Evolutionary conservation across 2,888 invertebrate species (phyloP), one percentile per base, ranked within the genome.

Genomic region (Lasius fuliginosus): DNA sequence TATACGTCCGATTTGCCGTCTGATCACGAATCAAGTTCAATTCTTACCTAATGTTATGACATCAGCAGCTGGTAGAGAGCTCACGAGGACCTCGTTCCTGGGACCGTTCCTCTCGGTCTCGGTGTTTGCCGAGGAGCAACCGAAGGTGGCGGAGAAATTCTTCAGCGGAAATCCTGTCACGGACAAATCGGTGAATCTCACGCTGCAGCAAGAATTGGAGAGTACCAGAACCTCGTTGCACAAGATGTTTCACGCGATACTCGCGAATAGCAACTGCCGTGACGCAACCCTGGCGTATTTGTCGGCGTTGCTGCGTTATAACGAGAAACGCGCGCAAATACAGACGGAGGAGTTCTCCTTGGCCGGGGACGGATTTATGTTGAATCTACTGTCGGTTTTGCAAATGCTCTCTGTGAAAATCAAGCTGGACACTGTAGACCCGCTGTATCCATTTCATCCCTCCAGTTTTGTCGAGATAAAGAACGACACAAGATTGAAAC

Each of bases 341-440:
- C 98, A 98, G 94, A 97, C 97, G 49, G 98, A 99, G 94, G 98
- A 99, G 92, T 96, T 97, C 83, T 96, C 97, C 1, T 96, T 99
- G 0, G 98, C 99, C 15, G 98, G 98, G 6, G 99, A 99, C 95
- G 99, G 99, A 0, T 99, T 99, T 95, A 98, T 99, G 97, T 95
- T 99, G 91, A 99, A 99, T 95, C 95, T 99, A 27, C 96, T 99
- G 92, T 97, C 98, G 74, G 98, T 99, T 30, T 95, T 99, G 89
- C 99, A 99, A 94, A 97, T 98, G 95, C 96, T 99, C 33, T 97
- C 99, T 0, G 96, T 98, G 18, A 98, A 99, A 95, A 97, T 99
- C 79, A 98, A 98, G 94, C 95, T 99, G 87, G 98, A 98, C 93
- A 98, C 98, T 91, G 97, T 99, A 87, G 98, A 99, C 95, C 97